These are phyloP conservation scores for Formica selysi DNA, from an alignment of 1,140 invertebrate species.

Conservation along the genomic window DNA sequence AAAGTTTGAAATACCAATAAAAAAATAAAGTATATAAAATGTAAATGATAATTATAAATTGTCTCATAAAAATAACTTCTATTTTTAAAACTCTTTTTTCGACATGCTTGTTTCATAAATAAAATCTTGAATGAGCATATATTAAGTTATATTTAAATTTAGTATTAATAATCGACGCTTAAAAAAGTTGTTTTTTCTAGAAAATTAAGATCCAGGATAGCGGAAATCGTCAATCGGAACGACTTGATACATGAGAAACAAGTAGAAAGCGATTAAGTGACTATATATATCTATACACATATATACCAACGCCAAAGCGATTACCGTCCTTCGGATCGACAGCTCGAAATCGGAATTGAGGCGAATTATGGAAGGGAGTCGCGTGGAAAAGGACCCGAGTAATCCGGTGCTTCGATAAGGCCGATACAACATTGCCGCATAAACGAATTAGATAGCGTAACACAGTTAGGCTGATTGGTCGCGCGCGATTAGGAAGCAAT, in stretches of 20 bases:
- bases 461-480: constrained; percentile 64
- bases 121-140: background rate
- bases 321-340: constrained; percentile 21
- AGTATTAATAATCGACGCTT: background rate
- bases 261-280: constrained; percentile 12
- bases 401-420: constrained; percentile 40
- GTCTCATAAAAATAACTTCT: background rate
- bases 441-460: constrained; percentile 68
- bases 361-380: constrained; percentile 35
- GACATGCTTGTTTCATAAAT: background rate
- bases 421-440: constrained; percentile 51
- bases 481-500: constrained; percentile 67
- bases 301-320: background rate
- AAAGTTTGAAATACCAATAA: background rate
- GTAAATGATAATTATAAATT: background rate
- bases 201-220: background rate
- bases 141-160: background rate
- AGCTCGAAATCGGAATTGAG: constrained; percentile 33
- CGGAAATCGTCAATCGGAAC: background rate
- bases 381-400: constrained; percentile 43
- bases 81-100: background rate
- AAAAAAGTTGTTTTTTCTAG: background rate
- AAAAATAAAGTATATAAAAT: constrained; percentile 3
- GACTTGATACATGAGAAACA: background rate
- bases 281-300: background rate